A percentile compares a stretch with the other conserved stretches of the same genome.
Conservation (phyloP, 2,888 invertebrate genomes). For the Athalia circularis region DNA sequence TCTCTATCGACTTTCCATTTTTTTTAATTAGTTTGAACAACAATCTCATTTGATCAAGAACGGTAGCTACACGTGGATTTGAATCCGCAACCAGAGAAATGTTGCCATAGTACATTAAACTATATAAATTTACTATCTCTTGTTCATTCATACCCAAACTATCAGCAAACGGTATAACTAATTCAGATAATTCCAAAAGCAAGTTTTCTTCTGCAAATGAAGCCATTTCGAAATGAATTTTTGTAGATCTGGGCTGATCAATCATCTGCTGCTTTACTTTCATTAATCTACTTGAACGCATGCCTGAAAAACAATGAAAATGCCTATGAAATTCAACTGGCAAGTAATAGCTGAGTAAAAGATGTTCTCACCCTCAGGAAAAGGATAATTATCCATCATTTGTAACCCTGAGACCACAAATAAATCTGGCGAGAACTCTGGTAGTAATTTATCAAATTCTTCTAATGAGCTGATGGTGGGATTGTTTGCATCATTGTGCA, state of each 20-base stretch:
- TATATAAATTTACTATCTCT: slow-evolving; percentile 86
- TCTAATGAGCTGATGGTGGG: slow-evolving; percentile 85
- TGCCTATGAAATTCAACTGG: neutral
- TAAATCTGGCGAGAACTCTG: slow-evolving; percentile 81
- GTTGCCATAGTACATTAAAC: slow-evolving; percentile 82
- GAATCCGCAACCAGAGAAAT: slow-evolving; percentile 86
- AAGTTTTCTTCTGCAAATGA: slow-evolving; percentile 86
- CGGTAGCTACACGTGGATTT: slow-evolving; percentile 86
- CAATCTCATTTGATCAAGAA: slow-evolving; percentile 88
- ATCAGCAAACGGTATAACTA: slow-evolving; percentile 84
- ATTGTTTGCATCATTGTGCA: slow-evolving; percentile 89
- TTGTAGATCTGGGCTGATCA: slow-evolving; percentile 77
- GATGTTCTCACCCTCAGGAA: slow-evolving; percentile 75
- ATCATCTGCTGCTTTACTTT: slow-evolving; percentile 82
- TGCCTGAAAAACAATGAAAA: slow-evolving; percentile 75
- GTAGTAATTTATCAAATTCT: slow-evolving; percentile 79
- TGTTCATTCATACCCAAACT: slow-evolving; percentile 94
- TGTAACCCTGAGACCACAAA: slow-evolving; percentile 89
- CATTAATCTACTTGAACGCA: slow-evolving; percentile 79
- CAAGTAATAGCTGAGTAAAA: neutral
- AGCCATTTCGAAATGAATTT: slow-evolving; percentile 91
- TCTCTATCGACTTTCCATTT: slow-evolving; percentile 72
- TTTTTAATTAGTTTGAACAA: slow-evolving; percentile 78
- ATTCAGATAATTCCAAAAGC: slow-evolving; percentile 80
- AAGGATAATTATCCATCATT: slow-evolving; percentile 92